These are phyloP conservation scores for Drosophila insularis DNA, from an alignment of 1,140 invertebrate species.

Conservation along the genomic window DNA sequence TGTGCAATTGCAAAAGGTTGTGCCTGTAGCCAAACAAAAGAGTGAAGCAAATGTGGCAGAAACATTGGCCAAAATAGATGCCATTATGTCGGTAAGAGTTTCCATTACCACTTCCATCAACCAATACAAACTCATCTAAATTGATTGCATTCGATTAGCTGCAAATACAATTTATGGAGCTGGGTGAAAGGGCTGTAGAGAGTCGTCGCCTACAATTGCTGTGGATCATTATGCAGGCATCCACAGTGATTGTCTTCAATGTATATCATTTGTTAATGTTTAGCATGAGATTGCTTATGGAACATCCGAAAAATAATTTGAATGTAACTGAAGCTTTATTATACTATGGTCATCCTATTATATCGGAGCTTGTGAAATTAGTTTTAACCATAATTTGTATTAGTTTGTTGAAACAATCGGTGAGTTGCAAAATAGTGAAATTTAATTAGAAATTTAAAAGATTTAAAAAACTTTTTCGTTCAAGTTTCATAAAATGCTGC, in stretches of 20 bases:
- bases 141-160: conserved; percentile 14
- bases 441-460: not conserved
- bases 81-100: conserved; percentile 27
- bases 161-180: conserved; percentile 41
- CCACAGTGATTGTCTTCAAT: conserved; percentile 35
- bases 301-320: conserved; percentile 11
- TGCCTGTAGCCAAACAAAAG: not conserved
- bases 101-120: not conserved
- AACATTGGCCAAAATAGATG: conserved; percentile 26
- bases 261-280: conserved; percentile 45
- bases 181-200: conserved; percentile 18
- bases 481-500: conserved; percentile 1
- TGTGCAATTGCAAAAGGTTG: not conserved
- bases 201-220: conserved; percentile 38
- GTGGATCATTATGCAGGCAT: conserved; percentile 29
- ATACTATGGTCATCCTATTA: conserved; percentile 45
- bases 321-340: conserved; percentile 20
- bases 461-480: too few species aligned
- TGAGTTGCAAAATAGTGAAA: conserved; percentile 23
- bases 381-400: conserved; percentile 33
- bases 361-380: conserved; percentile 22
- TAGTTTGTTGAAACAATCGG: conserved; percentile 28
- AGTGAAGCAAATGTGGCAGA: conserved; percentile 16
- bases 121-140: not conserved
- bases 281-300: conserved; percentile 25